phyloP scores from a whole-genome alignment of 2,113 vertebrate species.

The Pungitius pungitius region DNA sequence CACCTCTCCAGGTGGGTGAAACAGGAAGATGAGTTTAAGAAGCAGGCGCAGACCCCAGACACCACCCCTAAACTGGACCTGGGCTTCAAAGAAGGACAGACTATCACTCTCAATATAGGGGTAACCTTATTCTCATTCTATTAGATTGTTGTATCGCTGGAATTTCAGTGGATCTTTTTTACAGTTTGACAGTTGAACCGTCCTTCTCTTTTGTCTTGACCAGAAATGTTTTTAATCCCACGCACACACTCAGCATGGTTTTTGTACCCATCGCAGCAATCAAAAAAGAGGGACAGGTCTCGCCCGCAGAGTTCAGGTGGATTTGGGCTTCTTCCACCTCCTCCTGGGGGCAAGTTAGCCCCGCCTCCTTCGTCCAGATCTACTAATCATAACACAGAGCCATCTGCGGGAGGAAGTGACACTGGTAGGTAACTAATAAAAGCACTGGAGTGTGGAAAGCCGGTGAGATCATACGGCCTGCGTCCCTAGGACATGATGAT shows the following conservation, averaged over 20 bases:
- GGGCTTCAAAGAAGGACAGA: slow-evolving; percentile 98
- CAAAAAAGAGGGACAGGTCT: slow-evolving; percentile 87
- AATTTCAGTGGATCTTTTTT: background rate
- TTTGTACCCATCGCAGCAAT: slow-evolving; percentile 81
- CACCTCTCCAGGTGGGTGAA: slow-evolving; percentile 89
- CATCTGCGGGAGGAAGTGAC: slow-evolving; percentile 77
- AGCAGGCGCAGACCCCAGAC: slow-evolving; percentile 88
- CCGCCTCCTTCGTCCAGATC: slow-evolving; percentile 81
- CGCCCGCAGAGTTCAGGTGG: slow-evolving; percentile 85
- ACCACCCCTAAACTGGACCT: slow-evolving; percentile 91
- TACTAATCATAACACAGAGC: slow-evolving; percentile 82
- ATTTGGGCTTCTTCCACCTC: slow-evolving; percentile 89
- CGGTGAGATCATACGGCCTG: background rate
- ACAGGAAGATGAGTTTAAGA: slow-evolving; percentile 89
- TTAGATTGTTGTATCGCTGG: background rate
- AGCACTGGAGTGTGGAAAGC: background rate
- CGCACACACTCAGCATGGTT: background rate
- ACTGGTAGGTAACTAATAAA: slow-evolving; percentile 69
- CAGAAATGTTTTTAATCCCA: background rate
- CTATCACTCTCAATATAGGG: slow-evolving; percentile 97
- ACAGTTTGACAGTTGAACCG: background rate
- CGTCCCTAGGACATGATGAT: background rate
- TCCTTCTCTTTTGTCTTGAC: background rate
- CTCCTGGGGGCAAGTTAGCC: slow-evolving; percentile 88
- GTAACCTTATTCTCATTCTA: slow-evolving; percentile 68